Evolutionary conservation across 2,888 invertebrate species (phyloP).

Genomic region (Clostera curtula): DNA sequence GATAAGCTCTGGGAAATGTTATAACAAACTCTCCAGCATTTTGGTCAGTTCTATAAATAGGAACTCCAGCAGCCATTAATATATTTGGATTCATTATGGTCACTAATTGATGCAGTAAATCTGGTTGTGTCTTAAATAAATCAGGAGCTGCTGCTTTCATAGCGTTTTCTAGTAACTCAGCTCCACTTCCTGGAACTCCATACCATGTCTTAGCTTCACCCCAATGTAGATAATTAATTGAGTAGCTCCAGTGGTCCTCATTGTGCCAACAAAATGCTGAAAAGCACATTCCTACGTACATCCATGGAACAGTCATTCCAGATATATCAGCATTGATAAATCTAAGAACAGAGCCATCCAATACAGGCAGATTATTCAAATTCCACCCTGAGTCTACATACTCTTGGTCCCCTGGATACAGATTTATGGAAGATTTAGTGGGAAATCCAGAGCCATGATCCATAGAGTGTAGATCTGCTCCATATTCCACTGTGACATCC

Average conservation of each 20-base stretch:
- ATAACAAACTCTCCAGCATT: conserved; percentile 87
- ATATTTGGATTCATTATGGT: conserved; percentile 86
- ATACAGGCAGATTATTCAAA: conserved; percentile 83
- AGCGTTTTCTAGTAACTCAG: conserved; percentile 80
- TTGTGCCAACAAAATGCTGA: conserved; percentile 90
- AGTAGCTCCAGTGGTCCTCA: conserved; percentile 90
- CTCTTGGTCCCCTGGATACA: conserved; percentile 76
- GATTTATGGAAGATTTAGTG: conserved; percentile 76
- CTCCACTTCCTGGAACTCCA: conserved; percentile 82
- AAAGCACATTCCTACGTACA: conserved; percentile 91
- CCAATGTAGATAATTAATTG: conserved; percentile 88
- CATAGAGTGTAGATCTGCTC: conserved; percentile 85
- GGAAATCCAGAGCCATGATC: conserved; percentile 86
- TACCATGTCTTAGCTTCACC: conserved; percentile 90
- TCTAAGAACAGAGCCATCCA: conserved; percentile 80
- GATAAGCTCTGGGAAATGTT: conserved; percentile 86
- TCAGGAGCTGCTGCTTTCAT: conserved; percentile 84
- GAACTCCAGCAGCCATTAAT: conserved; percentile 77
- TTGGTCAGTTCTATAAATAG: conserved; percentile 79
- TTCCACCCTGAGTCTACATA: conserved; percentile 84
- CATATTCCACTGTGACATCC: conserved; percentile 85
- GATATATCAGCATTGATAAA: conserved; percentile 86
- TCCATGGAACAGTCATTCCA: conserved; percentile 85
- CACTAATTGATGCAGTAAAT: conserved; percentile 85
- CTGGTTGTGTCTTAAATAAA: conserved; percentile 82